Base-by-base conservation (phyloP, 2,113 vertebrate species). In the Rutilus rutilus region DNA sequence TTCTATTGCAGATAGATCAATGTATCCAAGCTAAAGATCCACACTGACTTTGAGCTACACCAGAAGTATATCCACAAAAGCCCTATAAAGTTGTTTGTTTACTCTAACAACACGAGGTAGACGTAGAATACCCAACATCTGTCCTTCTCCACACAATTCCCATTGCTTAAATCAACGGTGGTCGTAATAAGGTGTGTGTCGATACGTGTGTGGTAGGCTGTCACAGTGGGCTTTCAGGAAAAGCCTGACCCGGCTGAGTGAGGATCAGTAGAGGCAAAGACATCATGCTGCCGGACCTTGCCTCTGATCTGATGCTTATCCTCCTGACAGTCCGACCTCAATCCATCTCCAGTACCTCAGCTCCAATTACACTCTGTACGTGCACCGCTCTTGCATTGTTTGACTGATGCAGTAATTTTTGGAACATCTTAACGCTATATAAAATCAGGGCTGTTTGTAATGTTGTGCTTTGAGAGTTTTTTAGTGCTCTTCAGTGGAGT, bases 301-400 rank as follows among this genome's bases (percentile, higher is more conserved):
- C 83, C 85, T 90, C 91, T 86, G 60, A 82, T 62, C 86, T 89
- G 86, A 89, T 89, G 91, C 89, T 91, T 92, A 91, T 92, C 92
- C 88, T 78, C 85, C 21, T n/a, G 84, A 78, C 87, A 47, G 64
- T 84, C 71, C 33, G 45, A 82, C 47, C 45, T 47, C 84, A 88
- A 73, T 67, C 60, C 79, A 90, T 81, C 19, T 74, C 65, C 79
- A 42, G 86, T 57, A 77, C 83, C 79, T 27, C 80, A 39, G 78
- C 45, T 84, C 57, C 86, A 87, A 82, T 85, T 89, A 86, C 79
- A 76, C 30, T 73, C 27, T 62, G 14, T 52, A 65, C 10, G 14
- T 33, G 59, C 27, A 25, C 27, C 39, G 12, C 42, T 30, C 54
- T 45, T 27, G 59, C n/a, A 30, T 33, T 36, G 64, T 54, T 47